A percentile compares a stretch with the other conserved stretches of the same genome.
These are phyloP conservation scores for Colletes gigas DNA, from an alignment of 1,140 invertebrate species.

Conservation along the genomic window DNA sequence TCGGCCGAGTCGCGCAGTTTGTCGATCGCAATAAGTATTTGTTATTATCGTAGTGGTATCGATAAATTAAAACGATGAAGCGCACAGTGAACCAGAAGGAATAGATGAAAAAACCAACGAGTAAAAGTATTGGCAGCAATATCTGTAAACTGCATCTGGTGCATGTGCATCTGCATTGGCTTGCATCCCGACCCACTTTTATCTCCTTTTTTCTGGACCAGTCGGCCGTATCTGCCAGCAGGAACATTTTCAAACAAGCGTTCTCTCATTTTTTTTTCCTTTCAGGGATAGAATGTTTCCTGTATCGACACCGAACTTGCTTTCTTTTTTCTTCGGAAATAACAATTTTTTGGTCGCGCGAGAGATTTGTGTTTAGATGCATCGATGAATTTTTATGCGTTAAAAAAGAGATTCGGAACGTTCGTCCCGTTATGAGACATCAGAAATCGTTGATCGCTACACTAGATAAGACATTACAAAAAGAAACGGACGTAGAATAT, in stretches of 20 bases:
- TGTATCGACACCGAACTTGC: slow-evolving; percentile 1
- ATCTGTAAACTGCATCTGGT: slow-evolving; percentile 37
- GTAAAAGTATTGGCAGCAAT: slow-evolving; percentile 30
- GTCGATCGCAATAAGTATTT: too few species aligned
- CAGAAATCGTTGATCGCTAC: too few species aligned
- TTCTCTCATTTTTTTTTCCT: slow-evolving; percentile 17
- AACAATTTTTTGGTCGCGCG: background rate
- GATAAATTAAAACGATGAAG: background rate
- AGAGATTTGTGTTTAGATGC: background rate
- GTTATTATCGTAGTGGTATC: background rate
- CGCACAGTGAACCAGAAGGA: background rate
- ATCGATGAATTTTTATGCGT: too few species aligned
- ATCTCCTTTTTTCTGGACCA: slow-evolving; percentile 43
- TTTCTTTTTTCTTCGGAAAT: background rate
- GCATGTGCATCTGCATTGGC: slow-evolving; percentile 44
- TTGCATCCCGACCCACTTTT: slow-evolving; percentile 38
- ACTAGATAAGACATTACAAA: too few species aligned
- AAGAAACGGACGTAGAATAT: too few species aligned
- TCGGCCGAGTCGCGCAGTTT: too few species aligned
- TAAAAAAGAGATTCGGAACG: background rate
- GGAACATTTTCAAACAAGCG: slow-evolving; percentile 40
- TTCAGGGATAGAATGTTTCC: background rate
- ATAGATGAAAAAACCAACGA: background rate
- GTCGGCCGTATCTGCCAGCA: slow-evolving; percentile 36
- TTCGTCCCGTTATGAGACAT: background rate